Evolutionary conservation across 2,888 invertebrate genomes (phyloP).

Genomic region (Drosophila mulleri): DNA sequence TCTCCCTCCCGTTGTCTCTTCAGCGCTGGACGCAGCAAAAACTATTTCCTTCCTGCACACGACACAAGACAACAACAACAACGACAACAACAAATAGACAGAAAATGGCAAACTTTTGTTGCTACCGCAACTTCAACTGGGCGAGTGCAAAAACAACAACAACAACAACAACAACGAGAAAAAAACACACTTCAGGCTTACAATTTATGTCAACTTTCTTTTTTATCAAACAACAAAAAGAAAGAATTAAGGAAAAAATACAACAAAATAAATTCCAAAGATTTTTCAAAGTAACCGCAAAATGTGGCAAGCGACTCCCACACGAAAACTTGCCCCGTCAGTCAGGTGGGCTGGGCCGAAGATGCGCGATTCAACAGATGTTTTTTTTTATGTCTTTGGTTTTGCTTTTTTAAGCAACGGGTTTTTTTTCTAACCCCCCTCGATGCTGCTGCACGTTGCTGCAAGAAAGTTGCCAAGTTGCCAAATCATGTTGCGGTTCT

Average conservation of each 20-base stretch:
- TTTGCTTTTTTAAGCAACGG: conserved; percentile 41
- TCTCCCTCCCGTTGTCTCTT: not conserved
- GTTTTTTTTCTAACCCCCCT: conserved; percentile 47
- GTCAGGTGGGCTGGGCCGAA: conserved; percentile 72
- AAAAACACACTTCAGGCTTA: conserved; percentile 38
- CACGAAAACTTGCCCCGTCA: conserved; percentile 69
- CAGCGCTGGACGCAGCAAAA: conserved; percentile 15
- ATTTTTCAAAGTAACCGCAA: conserved; percentile 76
- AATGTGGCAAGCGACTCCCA: conserved; percentile 71
- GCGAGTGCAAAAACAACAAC: conserved; percentile 30
- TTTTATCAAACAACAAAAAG: conserved; percentile 77
- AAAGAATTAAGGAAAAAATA: conserved; percentile 59
- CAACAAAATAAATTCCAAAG: conserved; percentile 61
- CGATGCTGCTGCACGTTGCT: conserved; percentile 26
- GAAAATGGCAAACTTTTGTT: conserved; percentile 49
- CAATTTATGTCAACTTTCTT: conserved; percentile 80
- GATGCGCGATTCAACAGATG: conserved; percentile 65
- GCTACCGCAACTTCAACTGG: conserved; percentile 64
- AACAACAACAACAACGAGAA: not conserved
- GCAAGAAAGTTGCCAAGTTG: conserved; percentile 71
- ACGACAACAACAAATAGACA: conserved; percentile 19
- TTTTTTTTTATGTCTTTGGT: conserved; percentile 46
- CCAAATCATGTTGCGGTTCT: conserved; percentile 72
- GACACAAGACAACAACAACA: conserved; percentile 30
- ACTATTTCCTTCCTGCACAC: conserved; percentile 72